Evolutionary conservation across 2,113 vertebrate species (phyloP), one percentile per base, ranked within the genome.

Genomic region (Dasyprocta punctata): DNA sequence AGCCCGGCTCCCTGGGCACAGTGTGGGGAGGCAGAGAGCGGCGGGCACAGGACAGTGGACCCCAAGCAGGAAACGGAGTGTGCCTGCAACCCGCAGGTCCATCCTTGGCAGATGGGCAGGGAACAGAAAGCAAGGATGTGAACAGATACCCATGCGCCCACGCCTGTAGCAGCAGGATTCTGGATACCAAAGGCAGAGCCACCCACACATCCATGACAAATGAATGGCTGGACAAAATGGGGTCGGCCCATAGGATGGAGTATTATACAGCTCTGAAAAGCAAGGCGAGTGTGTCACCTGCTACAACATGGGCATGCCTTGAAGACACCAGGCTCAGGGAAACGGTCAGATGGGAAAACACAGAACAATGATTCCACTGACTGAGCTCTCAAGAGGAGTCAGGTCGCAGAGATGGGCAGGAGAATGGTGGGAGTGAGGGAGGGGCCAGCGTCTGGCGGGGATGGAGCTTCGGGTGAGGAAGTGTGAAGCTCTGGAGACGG

Each of bases 161-260:
- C 10, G 7, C 11, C 41, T 11, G 30, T 3, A 56, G 44, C 5
- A 85, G 58, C n/a, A 10, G 1, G 44, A 36, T 14, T n/a, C 47
- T 22, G 7, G 33, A 16, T 41, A 44, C 6, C n/a, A 14, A 36
- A 49, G 38, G 47, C n/a, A 44, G 36, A n/a, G 9, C 4, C 2
- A 6, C 2, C 20, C 54, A 52, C 4, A 1, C 7, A 16, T 19
- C 19, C 1, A 8, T 20, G 52, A 9, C 13, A 49, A 14, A 28
- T 2, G 2, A 19, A 24, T 2, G 17, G 11, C 56, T 2, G 33
- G 14, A 0, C 1, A 22, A 22, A 17, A 13, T 5, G 7, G 11
- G 7, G 3, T 28, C 11, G 24, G 11, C 30, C 26, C 20, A 20
- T 1, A 4, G 7, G 13, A 1, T 24, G 75, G 52, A 33, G 1